A percentile compares a stretch with the other conserved stretches of the same genome.
phyloP scores from a whole-genome alignment of 1,140 invertebrate genomes.

The Heliconius eleuchia region DNA sequence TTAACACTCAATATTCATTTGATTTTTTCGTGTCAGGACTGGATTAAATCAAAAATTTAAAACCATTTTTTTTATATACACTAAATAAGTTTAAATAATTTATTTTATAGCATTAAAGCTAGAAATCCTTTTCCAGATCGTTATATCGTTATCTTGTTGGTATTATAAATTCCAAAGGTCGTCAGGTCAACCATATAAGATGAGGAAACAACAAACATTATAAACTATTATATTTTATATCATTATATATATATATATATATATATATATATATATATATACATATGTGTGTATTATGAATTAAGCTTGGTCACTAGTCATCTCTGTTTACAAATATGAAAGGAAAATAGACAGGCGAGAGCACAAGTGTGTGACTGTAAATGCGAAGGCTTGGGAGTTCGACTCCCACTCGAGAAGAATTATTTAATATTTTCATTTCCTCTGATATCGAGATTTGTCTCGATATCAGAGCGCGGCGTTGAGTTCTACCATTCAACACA shows the following conservation, averaged over 20 bases:
- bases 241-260: neutral
- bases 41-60: too few relatives aligned
- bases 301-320: neutral
- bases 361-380: too few relatives aligned
- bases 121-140: constrained; percentile 4
- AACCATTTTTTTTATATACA: too few relatives aligned
- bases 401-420: too few relatives aligned
- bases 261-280: neutral
- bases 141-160: constrained; percentile 8
- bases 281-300: neutral
- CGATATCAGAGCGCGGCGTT: too few relatives aligned
- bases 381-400: too few relatives aligned
- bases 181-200: constrained; percentile 7
- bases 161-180: constrained; percentile 11
- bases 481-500: too few relatives aligned
- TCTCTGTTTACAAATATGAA: neutral
- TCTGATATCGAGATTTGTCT: too few relatives aligned
- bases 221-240: neutral
- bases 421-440: too few relatives aligned
- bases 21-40: too few relatives aligned
- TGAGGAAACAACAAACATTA: neutral
- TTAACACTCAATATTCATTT: neutral
- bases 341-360: too few relatives aligned
- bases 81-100: too few relatives aligned
- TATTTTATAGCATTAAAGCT: neutral